phyloP scores from a whole-genome alignment of 2,113 vertebrate species.

The Ceratotherium simum region DNA sequence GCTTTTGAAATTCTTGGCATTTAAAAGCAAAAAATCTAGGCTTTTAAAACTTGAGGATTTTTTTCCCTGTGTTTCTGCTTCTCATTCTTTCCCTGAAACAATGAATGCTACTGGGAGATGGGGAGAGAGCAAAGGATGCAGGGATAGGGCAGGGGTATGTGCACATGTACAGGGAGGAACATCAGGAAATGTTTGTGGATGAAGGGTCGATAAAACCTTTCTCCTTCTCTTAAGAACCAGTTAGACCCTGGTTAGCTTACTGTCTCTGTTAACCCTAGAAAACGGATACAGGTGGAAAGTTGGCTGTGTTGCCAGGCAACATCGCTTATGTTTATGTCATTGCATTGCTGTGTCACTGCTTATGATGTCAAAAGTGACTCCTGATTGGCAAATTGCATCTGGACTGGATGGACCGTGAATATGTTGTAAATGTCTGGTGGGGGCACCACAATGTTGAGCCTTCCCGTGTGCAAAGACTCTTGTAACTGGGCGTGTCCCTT shows the following conservation, averaged over 20 bases:
- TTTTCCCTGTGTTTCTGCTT: background rate
- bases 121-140: background rate
- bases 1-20: background rate
- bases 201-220: background rate
- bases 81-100: background rate
- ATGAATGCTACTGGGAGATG: background rate
- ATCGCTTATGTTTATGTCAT: background rate
- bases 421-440: background rate
- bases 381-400: background rate
- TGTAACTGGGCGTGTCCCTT: background rate
- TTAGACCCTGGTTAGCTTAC: background rate
- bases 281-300: background rate
- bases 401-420: background rate
- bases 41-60: background rate
- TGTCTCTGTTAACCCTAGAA: background rate
- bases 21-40: background rate
- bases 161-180: too few species aligned
- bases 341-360: too few species aligned
- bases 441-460: background rate
- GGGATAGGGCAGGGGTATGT: background rate
- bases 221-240: background rate
- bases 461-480: background rate
- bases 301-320: conserved; percentile 11
- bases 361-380: background rate
- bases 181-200: background rate